Conservation (phyloP, 2,113 vertebrate genomes). For the Saguinus midas region DNA sequence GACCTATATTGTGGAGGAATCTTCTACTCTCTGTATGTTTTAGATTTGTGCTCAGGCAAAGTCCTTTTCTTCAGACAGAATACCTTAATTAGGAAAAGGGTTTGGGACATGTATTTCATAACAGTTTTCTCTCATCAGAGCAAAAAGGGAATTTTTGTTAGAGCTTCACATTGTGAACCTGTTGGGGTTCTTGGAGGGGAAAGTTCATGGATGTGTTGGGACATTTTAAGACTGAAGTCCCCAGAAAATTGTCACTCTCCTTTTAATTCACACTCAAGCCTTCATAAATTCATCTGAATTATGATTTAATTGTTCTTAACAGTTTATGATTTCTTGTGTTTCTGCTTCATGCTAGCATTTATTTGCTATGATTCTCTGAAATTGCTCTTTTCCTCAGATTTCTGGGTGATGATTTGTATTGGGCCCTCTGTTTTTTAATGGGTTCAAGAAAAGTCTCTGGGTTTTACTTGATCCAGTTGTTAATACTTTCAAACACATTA, state of each 20-base stretch:
- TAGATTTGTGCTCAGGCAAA: background rate
- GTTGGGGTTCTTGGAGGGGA: background rate
- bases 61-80: background rate
- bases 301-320: too few relatives aligned
- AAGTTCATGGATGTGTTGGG: background rate
- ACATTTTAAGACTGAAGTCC: background rate
- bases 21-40: background rate
- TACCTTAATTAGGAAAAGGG: background rate
- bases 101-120: background rate
- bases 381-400: background rate
- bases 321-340: too few relatives aligned
- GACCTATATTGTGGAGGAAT: background rate
- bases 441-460: too few relatives aligned
- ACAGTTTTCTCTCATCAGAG: background rate
- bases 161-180: background rate
- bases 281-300: background rate
- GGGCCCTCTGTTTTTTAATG: too few relatives aligned
- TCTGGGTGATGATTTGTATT: background rate
- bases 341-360: background rate
- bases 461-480: background rate
- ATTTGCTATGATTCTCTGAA: background rate
- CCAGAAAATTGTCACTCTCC: background rate
- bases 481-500: background rate
- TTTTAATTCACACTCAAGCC: background rate
- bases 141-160: background rate